Conservation (phyloP, 2,113 vertebrate genomes). For the Phylloscopus trochiloides region DNA sequence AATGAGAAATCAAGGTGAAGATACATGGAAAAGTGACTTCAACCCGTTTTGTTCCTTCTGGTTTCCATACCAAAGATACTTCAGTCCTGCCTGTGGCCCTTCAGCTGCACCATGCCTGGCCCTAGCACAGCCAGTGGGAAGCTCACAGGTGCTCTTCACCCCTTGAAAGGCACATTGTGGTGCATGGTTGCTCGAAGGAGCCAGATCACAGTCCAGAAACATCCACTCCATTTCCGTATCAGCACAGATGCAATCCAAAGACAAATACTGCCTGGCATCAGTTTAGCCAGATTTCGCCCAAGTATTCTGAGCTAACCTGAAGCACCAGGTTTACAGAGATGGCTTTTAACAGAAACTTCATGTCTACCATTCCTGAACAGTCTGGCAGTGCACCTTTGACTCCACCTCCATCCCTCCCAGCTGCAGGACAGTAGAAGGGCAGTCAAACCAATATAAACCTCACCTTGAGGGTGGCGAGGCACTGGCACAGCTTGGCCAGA, state of each 20-base stretch:
- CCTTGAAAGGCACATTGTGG: neutral
- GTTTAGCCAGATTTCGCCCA: neutral
- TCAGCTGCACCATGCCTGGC: neutral
- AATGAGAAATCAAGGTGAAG: neutral
- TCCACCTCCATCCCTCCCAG: neutral
- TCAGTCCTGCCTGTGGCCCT: neutral
- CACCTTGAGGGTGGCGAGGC: neutral
- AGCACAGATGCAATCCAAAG: neutral
- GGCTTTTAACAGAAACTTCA: neutral
- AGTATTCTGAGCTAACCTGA: neutral
- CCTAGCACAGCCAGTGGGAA: neutral
- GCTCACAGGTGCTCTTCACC: neutral
- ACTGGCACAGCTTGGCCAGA: neutral
- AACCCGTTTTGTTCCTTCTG: neutral
- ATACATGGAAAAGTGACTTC: neutral
- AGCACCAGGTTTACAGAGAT: neutral
- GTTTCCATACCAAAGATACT: neutral
- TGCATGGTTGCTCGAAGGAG: neutral
- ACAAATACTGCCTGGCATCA: neutral
- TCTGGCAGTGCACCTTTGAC: neutral
- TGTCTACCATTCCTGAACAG: neutral
- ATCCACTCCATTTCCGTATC: neutral
- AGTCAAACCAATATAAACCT: rapidly evolving
- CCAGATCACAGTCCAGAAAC: neutral
- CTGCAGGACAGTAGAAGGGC: neutral